Percentiles rank a stretch among this genome's conserved stretches.
Evolutionary conservation across 2,888 invertebrate genomes (phyloP).

Genomic region (Amiota minor): DNA sequence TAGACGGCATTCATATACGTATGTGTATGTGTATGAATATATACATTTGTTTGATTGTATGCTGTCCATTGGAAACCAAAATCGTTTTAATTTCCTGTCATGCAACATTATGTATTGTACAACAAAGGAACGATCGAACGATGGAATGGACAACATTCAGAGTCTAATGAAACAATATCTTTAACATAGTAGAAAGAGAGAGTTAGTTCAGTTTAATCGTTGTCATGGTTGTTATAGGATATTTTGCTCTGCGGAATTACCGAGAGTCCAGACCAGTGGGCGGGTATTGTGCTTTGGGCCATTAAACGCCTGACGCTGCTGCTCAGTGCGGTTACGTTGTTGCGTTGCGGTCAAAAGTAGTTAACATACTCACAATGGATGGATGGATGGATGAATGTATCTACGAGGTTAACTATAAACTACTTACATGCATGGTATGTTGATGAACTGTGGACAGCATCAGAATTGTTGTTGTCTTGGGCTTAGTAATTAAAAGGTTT

Average conservation of each 20-base stretch:
- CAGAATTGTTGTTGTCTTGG: background rate
- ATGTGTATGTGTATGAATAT: no score
- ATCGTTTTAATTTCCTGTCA: conserved; percentile 28
- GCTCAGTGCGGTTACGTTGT: conserved; percentile 16
- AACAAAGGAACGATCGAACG: background rate
- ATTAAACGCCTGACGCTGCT: conserved; percentile 13
- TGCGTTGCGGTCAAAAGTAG: conserved; percentile 4
- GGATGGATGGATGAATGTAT: no score
- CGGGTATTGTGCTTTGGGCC: conserved; percentile 4
- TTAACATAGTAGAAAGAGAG: no score
- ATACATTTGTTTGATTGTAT: no score
- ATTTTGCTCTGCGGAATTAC: background rate
- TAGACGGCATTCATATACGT: background rate
- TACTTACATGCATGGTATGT: background rate
- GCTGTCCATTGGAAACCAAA: conserved; percentile 9
- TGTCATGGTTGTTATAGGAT: conserved; percentile 2
- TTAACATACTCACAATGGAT: background rate
- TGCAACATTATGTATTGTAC: conserved; percentile 11
- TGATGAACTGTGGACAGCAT: no score
- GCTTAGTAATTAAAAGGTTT: conserved; percentile 23
- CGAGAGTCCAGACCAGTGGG: conserved; percentile 18
- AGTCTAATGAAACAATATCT: no score
- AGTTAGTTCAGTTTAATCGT: background rate
- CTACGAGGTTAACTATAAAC: background rate
- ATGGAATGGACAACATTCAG: background rate